Percentiles rank a stretch among this genome's conserved stretches.
These are phyloP conservation scores for Mellivora capensis DNA, from an alignment of 2,113 vertebrate genomes.

Conservation along the genomic window DNA sequence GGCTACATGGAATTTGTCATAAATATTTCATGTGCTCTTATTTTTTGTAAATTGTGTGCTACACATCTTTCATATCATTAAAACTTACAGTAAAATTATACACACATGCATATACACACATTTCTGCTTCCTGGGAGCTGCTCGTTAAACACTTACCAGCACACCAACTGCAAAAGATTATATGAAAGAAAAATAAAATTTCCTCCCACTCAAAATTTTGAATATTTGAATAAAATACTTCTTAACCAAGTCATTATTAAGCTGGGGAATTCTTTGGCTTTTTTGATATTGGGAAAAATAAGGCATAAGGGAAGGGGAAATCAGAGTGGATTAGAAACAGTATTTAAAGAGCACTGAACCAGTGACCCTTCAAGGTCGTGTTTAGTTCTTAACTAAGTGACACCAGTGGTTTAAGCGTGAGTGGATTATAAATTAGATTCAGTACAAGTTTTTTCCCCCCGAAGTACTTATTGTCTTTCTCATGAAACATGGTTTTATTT, in stretches of 20 bases:
- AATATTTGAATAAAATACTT: conserved; percentile 31
- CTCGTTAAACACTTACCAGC: not conserved
- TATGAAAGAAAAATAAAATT: conserved; percentile 1
- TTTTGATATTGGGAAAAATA: conserved; percentile 1
- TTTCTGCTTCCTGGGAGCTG: not conserved
- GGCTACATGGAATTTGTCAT: not conserved
- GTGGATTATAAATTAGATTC: conserved; percentile 20
- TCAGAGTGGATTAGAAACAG: not conserved
- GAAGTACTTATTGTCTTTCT: conserved; percentile 5
- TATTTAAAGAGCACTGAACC: not conserved
- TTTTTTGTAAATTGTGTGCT: not conserved
- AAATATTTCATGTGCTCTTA: not conserved
- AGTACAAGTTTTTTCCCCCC: not conserved
- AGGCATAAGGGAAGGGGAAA: not conserved
- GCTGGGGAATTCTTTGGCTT: not conserved
- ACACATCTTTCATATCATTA: not conserved
- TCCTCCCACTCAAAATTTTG: not conserved
- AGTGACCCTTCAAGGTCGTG: not conserved
- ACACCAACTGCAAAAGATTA: not conserved
- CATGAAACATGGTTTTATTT: not conserved
- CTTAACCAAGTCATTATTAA: conserved; percentile 26
- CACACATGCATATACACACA: not conserved
- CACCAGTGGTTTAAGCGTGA: not conserved
- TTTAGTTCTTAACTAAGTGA: conserved; percentile 26
- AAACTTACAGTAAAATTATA: not conserved